Evolutionary conservation across 2,113 vertebrate species (phyloP), one percentile per base, ranked within the genome.

Genomic region (Sander lucioperca): DNA sequence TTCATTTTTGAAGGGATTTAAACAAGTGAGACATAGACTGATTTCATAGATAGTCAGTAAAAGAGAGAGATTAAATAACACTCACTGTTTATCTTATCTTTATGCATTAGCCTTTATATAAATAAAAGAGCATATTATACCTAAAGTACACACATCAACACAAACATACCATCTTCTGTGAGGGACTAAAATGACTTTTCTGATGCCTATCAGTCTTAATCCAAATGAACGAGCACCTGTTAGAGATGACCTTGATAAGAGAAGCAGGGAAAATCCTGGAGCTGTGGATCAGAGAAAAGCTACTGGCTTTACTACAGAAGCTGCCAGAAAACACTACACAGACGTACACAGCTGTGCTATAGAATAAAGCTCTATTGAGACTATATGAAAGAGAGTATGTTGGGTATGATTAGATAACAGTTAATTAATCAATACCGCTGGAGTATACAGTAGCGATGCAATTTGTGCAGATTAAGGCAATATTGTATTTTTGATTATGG

Each of bases 221-320:
- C 61, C 64, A 79, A 80, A 82, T 54, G 66, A 73, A 79, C 45
- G 68, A 72, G 88, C 92, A 91, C 85, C 91, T 93, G 91, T 82
- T 92, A 19, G 27, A 66, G 85, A 89, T 88, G 89, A 92, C 90
- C 89, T 91, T 91, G 86, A 91, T 81, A 85, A 76, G 4, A 48
- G 59, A 39, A 23, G 43, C 73, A 50, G 62, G 50, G 54, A 84
- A 63, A 30, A 74, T 30, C 6, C 33, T 72, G 47, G 47, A 75
- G 83, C 86, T 70, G 56, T 58, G 74, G 65, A 82, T 85, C 64
- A 79, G 61, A 77, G 68, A 48, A 62, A 84, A 76, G 74, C 72
- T 67, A 19, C 58, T 47, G 53, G 14, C 67, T 77, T 81, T 79
- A 62, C 33, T 75, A 30, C 64, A 74, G 43, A 48, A 67, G 69